A percentile compares a stretch with the other conserved stretches of the same genome.
Conservation (phyloP, 2,113 vertebrate species). For the Festucalex cinctus region DNA sequence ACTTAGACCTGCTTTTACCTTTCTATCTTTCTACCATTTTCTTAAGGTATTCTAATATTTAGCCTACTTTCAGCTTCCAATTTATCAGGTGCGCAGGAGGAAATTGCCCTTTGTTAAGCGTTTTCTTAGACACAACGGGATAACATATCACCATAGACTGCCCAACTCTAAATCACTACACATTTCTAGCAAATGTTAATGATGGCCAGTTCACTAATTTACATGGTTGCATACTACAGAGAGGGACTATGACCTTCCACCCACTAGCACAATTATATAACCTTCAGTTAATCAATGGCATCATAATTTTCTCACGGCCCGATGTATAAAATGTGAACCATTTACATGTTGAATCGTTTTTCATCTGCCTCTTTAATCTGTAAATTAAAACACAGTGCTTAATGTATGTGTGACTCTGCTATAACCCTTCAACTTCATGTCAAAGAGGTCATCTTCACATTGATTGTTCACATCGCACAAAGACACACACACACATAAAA, state of each 20-base stretch:
- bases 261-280: neutral
- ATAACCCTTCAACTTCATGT: neutral
- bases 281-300: neutral
- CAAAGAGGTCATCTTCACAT: neutral
- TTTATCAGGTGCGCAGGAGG: no score
- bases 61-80: no score
- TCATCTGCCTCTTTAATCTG: neutral
- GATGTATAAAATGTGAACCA: neutral
- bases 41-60: no score
- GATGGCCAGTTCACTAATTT: neutral
- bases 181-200: neutral
- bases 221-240: neutral
- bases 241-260: neutral
- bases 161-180: neutral
- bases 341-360: neutral
- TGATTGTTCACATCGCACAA: neutral
- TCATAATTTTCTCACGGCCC: neutral
- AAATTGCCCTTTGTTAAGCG: no score
- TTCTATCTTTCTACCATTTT: no score
- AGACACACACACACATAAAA: no score
- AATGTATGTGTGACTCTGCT: neutral
- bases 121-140: no score
- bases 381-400: constrained; percentile 1
- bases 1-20: no score
- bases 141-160: no score